Conservation (phyloP, 1,140 invertebrate species). For the Nebria ingens region DNA sequence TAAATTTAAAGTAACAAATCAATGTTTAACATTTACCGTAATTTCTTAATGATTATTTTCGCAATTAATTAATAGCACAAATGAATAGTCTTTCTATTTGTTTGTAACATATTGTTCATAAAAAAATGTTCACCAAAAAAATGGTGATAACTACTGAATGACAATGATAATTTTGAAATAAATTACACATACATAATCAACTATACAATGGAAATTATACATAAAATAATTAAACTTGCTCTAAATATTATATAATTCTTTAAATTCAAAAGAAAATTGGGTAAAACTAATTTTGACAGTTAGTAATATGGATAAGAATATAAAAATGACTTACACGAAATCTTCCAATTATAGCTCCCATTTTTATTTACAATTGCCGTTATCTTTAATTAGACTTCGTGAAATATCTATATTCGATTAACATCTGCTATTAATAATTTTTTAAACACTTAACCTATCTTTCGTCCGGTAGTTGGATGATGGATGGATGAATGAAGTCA, state of each 20-base stretch:
- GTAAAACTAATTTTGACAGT: no score
- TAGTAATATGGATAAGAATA: constrained; percentile 2
- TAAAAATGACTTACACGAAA: constrained; percentile 17
- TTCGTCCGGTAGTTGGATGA: not conserved
- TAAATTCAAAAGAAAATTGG: no score
- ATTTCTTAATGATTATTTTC: no score
- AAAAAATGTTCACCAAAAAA: no score
- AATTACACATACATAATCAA: not conserved
- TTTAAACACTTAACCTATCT: constrained; percentile 5
- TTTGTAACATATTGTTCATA: no score
- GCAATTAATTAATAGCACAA: no score
- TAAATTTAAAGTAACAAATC: no score
- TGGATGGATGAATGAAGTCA: not conserved
- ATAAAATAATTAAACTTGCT: not conserved
- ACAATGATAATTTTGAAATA: no score
- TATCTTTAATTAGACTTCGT: not conserved
- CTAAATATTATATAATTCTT: not conserved
- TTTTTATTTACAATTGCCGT: constrained; percentile 11
- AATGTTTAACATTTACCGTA: no score
- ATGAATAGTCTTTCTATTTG: no score
- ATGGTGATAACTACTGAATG: no score
- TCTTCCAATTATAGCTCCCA: constrained; percentile 19
- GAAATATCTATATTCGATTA: constrained; percentile 7
- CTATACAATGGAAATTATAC: not conserved
- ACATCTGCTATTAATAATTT: constrained; percentile 12